These are phyloP conservation scores for Hylaeus anthracinus DNA, from an alignment of 1,140 invertebrate species.

Conservation along the genomic window DNA sequence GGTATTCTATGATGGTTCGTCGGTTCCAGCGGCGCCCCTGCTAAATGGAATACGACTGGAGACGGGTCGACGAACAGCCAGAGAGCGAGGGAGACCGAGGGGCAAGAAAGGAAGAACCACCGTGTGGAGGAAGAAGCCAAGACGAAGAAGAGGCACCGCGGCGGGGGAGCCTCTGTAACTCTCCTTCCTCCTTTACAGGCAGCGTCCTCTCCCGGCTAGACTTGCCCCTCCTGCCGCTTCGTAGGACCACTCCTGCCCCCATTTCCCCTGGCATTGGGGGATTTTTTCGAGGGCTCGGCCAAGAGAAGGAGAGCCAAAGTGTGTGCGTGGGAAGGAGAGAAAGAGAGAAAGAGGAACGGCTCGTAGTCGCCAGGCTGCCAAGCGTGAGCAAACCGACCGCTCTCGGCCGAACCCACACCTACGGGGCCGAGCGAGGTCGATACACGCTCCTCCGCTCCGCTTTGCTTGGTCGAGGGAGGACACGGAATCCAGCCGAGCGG, in stretches of 20 bases:
- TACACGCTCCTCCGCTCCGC: constrained; percentile 71
- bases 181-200: constrained; percentile 31
- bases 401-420: constrained; percentile 66
- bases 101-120: constrained; percentile 30
- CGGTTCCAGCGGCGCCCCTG: constrained; percentile 74
- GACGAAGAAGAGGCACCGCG: constrained; percentile 31
- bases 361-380: constrained; percentile 62
- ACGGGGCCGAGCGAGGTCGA: constrained; percentile 71
- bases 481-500: constrained; percentile 57
- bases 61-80: constrained; percentile 49
- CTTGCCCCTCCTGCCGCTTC: constrained; percentile 30
- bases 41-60: constrained; percentile 75
- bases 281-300: constrained; percentile 70
- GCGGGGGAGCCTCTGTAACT: constrained; percentile 40
- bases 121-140: constrained; percentile 17
- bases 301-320: constrained; percentile 8
- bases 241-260: constrained; percentile 70
- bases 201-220: constrained; percentile 43
- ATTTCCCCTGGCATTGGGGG: constrained; percentile 72
- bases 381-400: constrained; percentile 54
- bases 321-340: neutral
- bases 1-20: constrained; percentile 77
- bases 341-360: constrained; percentile 27
- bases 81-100: neutral
- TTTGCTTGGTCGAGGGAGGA: constrained; percentile 65